A percentile compares a stretch with the other conserved stretches of the same genome.
phyloP scores from a whole-genome alignment of 2,888 invertebrate genomes.

The Leptura quadrifasciata region DNA sequence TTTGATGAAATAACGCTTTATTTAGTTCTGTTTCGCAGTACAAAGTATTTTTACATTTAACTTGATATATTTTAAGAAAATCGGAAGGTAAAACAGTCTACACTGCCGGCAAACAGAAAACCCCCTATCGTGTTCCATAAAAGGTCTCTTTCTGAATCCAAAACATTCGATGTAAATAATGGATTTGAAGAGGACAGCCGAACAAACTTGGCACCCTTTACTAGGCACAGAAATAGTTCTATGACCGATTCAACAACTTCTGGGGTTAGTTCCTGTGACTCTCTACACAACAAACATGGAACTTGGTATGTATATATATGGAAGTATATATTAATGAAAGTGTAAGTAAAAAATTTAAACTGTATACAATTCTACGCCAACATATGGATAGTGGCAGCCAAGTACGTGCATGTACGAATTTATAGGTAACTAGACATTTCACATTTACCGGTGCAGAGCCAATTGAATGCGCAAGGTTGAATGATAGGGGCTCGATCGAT shows the following conservation, averaged over 20 bases:
- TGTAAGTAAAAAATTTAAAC: too few species aligned
- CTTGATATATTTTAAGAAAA: slow-evolving; percentile 51
- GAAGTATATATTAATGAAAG: too few species aligned
- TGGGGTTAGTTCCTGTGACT: slow-evolving; percentile 89
- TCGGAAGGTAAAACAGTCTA: slow-evolving; percentile 68
- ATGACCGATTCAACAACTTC: slow-evolving; percentile 88
- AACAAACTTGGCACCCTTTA: slow-evolving; percentile 63
- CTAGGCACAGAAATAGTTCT: slow-evolving; percentile 72
- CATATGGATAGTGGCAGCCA: too few species aligned
- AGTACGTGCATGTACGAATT: too few species aligned
- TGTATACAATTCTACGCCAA: too few species aligned
- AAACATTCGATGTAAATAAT: slow-evolving; percentile 78
- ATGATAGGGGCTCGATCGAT: too few species aligned
- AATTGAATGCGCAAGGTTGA: too few species aligned
- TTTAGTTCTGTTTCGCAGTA: too few species aligned
- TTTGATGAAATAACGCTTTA: too few species aligned
- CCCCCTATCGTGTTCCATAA: slow-evolving; percentile 76
- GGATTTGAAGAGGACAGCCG: slow-evolving; percentile 55
- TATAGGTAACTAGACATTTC: too few species aligned
- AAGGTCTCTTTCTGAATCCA: slow-evolving; percentile 81
- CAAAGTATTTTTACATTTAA: not conserved
- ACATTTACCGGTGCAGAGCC: too few species aligned
- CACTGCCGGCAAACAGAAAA: slow-evolving; percentile 77
- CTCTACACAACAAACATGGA: slow-evolving; percentile 67
- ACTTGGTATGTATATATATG: slow-evolving; percentile 56